Base-by-base conservation (phyloP, 2,888 invertebrate genomes). In the Agriopis aurantiaria region DNA sequence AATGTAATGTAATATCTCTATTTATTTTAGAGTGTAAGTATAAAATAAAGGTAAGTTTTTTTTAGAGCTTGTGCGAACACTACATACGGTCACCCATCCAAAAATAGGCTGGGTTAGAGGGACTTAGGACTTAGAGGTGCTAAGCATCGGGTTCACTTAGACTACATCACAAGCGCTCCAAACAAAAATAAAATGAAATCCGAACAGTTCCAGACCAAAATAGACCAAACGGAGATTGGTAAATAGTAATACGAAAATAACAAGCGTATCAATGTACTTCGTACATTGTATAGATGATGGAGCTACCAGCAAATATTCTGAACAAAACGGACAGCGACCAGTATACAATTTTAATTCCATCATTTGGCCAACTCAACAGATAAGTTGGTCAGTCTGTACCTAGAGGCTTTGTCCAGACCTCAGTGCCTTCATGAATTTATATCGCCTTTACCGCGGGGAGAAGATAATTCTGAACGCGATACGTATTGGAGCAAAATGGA, bases 401-500 rank as follows among this genome's bases (percentile, higher is more conserved):
- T 56, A n/a, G n/a, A 40, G 10, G 17, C 23, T 9, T 40, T 43
- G 56, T 56, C 14, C 23, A 23, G 14, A 41, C 60, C 46, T 23
- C 23, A 23, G 43, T 33, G 49, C 40, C 49, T 60, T 60, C 48
- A 60, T 60, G 49, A 49, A 60, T 60, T 49, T 46, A 58, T 58
- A 58, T 45, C 17, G 17, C 12, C 17, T 57, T 43, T 58, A 46
- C 45, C 23, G 12, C 1, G 8, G 57, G 46, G 23, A 46, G 8
- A 12, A 23, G 2, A 23, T 23, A 23, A 23, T 17, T 14, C 33
- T 17, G 17, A 58, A 58, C 23, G 11, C n/a, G 56, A 41, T 41
- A 56, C n/a, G 41, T 9, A 41, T 56, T 14, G 56, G 56, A 4
- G 55, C 12, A 14, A 56, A 56, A 41, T 55, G 33, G 33, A 33